phyloP scores from a whole-genome alignment of 2,888 invertebrate species.

The Nineta flava region DNA sequence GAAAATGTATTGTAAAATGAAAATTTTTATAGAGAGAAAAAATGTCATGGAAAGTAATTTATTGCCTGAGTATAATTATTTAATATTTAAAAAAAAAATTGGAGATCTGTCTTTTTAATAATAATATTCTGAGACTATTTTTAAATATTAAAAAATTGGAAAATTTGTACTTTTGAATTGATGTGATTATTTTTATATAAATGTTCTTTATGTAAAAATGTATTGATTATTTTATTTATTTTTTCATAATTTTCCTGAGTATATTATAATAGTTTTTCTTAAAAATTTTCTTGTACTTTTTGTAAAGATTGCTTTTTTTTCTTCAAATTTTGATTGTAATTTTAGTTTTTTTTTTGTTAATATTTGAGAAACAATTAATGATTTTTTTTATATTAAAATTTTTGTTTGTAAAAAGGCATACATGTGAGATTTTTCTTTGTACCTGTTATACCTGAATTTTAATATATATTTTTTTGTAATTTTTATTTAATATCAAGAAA shows the following conservation, averaged over 20 bases:
- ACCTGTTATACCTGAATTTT: conserved; percentile 2
- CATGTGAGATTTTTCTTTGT: neutral
- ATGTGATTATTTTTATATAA: neutral
- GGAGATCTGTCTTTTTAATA: neutral
- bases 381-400: neutral
- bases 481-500: too few relatives aligned
- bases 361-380: neutral
- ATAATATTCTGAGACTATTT: neutral
- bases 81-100: neutral
- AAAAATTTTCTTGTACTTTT: conserved; percentile 1
- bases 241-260: neutral
- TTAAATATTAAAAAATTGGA: neutral
- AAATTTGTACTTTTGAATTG: conserved; percentile 4
- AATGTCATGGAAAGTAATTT: neutral
- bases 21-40: neutral
- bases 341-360: neutral
- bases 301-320: conserved; percentile 1
- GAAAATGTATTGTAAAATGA: too few relatives aligned
- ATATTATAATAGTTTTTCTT: neutral
- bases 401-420: conserved; percentile 1
- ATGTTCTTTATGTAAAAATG: neutral
- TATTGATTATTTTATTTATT: neutral
- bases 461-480: neutral
- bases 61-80: neutral
- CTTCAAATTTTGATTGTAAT: neutral